Base-by-base conservation (phyloP, 2,888 invertebrate species). In the Scaptomyza polygonia region DNA sequence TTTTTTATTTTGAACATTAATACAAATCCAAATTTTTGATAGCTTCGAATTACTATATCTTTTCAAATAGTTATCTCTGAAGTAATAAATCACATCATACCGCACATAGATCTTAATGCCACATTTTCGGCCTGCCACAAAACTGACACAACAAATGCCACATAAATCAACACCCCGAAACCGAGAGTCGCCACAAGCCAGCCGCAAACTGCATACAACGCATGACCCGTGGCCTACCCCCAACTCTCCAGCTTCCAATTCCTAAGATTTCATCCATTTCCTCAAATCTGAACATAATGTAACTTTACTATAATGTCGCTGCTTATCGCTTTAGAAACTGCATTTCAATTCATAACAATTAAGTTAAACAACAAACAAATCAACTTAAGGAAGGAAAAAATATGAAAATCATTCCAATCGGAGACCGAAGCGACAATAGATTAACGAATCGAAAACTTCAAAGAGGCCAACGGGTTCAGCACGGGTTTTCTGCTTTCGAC, bases 311-410 rank as follows among this genome's bases (percentile, higher is more conserved):
- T 11, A 16, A 27, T 42, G 34, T 42, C 14, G 36, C 18, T n/a
- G 27, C 73, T 80, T 80, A 79, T 80, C 80, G 53, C 16, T 29
- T 54, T 58, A 49, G 58, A 67, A 77, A 81, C 67, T 77, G 72
- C 79, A 81, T 77, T 81, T 81, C 85, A 82, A 84, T 82, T 82
- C 82, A 82, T 82, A 85, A 81, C 77, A 82, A 82, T 82, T 82
- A 85, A 72, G 54, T 70, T 45, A 49, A 74, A 74, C 81, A 81
- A 77, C 62, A 67, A 59, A 64, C 57, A 62, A 57, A 62, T 45
- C 57, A 55, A 63, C 51, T 61, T 36, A n/a, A 30, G 18, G 59
- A 42, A 34, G 11, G 18, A 21, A 9, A 9, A 32, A 48, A 42
- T 55, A 7, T 16, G 25, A 29, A 29, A 40, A n/a, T 40, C 29